Percentiles rank a stretch among this genome's conserved stretches.
Conservation (phyloP, 2,797 vertebrate species). For the Florisuga fusca region DNA sequence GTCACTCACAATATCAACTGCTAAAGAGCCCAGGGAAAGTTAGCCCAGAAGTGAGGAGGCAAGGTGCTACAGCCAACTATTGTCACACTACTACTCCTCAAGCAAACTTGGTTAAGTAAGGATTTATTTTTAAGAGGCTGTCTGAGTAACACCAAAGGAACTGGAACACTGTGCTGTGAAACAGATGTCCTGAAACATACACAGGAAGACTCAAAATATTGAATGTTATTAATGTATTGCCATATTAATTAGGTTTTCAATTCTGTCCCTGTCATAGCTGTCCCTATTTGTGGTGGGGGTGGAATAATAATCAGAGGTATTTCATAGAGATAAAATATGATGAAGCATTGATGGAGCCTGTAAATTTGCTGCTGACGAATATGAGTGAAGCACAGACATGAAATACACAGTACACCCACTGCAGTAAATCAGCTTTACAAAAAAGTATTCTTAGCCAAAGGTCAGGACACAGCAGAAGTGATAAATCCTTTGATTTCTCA, state of each 20-base stretch:
- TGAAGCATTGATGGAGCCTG: neutral
- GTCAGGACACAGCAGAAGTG: neutral
- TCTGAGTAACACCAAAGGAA: constrained; percentile 1
- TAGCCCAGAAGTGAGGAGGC: neutral
- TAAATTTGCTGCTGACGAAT: neutral
- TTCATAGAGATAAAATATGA: neutral
- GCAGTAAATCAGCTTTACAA: neutral
- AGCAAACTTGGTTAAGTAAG: neutral
- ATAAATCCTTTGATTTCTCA: neutral
- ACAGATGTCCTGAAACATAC: neutral
- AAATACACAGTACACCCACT: neutral
- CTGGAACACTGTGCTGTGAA: neutral
- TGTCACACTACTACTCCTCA: neutral
- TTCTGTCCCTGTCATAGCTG: neutral
- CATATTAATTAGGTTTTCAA: neutral
- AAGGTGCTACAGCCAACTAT: neutral
- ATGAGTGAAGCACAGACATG: fast-evolving
- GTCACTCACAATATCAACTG: neutral
- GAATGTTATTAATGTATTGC: neutral
- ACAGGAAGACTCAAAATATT: neutral
- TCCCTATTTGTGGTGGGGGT: neutral
- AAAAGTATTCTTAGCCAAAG: neutral
- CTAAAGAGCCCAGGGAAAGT: neutral
- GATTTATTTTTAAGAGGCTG: constrained; percentile 9
- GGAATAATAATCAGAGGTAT: neutral